Conservation (phyloP, 2,797 vertebrate genomes). For the Silurus lanzhouensis region DNA sequence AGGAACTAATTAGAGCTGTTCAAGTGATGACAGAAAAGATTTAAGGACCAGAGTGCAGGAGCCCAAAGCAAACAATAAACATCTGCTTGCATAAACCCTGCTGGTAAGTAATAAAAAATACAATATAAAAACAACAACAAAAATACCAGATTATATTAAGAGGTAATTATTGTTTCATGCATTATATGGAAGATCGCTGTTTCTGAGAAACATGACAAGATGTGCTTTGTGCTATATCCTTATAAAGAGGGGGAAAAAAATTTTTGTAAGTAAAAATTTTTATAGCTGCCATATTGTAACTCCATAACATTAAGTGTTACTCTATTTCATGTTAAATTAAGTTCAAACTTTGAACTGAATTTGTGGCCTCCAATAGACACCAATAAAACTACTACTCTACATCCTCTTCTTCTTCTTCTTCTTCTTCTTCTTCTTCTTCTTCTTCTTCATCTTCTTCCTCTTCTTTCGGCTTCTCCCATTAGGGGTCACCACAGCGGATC, state of each 20-base stretch:
- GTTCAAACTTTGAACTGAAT: not conserved
- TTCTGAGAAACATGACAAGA: no score
- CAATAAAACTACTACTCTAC: not conserved
- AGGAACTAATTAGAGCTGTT: not conserved
- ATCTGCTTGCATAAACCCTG: not conserved
- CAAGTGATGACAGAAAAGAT: slow-evolving; percentile 1
- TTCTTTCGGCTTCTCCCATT: no score
- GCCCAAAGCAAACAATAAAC: slow-evolving; percentile 4
- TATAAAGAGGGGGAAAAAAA: not conserved
- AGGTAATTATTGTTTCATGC: no score
- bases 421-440: no score
- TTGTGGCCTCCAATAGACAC: not conserved
- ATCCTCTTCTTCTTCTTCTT: no score
- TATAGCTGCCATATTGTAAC: not conserved
- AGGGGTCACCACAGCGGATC: no score
- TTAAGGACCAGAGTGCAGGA: not conserved
- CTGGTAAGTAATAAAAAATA: not conserved
- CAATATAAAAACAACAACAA: no score
- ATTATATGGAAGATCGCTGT: no score
- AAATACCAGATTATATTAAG: no score
- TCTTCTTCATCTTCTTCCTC: no score
- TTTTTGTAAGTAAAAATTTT: not conserved
- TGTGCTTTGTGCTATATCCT: not conserved
- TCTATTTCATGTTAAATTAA: not conserved
- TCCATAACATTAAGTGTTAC: not conserved